Conservation (phyloP, 2,113 vertebrate species). For the Lepidothrix coronata region DNA sequence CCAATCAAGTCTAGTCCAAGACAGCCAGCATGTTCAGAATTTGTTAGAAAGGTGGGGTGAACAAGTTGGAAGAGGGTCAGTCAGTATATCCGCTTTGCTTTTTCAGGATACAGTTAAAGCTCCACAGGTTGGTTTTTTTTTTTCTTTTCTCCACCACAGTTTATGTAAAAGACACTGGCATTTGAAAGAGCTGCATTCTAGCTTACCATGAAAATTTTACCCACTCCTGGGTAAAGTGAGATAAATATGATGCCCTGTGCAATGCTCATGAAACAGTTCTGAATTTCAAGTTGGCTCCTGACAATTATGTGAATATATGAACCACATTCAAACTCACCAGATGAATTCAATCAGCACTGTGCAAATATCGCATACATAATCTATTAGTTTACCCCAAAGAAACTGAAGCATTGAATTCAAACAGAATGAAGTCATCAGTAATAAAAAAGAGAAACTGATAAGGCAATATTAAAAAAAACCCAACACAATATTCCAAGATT, state of each 20-base stretch:
- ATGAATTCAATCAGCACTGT: slow-evolving; percentile 81
- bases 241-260: slow-evolving; percentile 52
- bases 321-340: slow-evolving; percentile 75
- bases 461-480: slow-evolving; percentile 71
- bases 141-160: not conserved
- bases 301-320: slow-evolving; percentile 73
- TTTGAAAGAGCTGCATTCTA: slow-evolving; percentile 24
- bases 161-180: not conserved
- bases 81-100: not conserved
- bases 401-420: slow-evolving; percentile 80
- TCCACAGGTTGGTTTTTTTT: not conserved
- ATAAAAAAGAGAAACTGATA: slow-evolving; percentile 75
- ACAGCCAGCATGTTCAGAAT: not conserved
- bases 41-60: not conserved
- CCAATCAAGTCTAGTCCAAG: not conserved
- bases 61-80: not conserved
- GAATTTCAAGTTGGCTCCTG: slow-evolving; percentile 74
- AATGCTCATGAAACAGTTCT: slow-evolving; percentile 63
- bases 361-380: slow-evolving; percentile 84
- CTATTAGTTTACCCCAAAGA: slow-evolving; percentile 83
- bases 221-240: slow-evolving; percentile 40
- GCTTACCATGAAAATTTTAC: not conserved
- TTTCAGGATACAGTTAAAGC: not conserved
- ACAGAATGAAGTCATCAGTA: slow-evolving; percentile 83
- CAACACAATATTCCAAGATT: slow-evolving; percentile 67